A percentile compares a stretch with the other conserved stretches of the same genome.
Evolutionary conservation across 2,888 invertebrate genomes (phyloP).

Genomic region (Lissonota sp.): DNA sequence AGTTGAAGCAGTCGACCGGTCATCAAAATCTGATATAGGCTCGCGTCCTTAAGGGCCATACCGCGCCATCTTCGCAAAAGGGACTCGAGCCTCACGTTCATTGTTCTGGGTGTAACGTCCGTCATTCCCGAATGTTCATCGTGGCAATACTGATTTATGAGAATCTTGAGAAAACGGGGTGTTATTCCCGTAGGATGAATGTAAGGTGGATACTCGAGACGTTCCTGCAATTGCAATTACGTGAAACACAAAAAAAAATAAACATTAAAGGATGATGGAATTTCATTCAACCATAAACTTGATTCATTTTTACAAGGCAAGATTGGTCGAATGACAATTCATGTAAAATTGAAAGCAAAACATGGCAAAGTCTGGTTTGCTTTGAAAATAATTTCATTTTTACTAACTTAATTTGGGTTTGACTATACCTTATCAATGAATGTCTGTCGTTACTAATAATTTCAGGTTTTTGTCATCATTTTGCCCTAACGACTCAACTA

Average conservation of each 20-base stretch:
- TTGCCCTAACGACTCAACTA: no score
- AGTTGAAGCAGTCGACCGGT: conserved; percentile 71
- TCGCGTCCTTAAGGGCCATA: conserved; percentile 73
- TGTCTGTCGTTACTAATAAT: no score
- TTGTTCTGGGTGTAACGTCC: conserved; percentile 27
- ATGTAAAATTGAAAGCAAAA: no score
- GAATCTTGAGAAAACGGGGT: conserved; percentile 90
- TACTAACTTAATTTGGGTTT: no score
- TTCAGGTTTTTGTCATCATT: no score
- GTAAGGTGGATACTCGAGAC: conserved; percentile 89
- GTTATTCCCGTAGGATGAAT: conserved; percentile 90
- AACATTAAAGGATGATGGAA: background rate
- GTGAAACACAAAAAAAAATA: background rate
- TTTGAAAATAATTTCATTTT: no score
- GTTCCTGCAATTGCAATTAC: conserved; percentile 70
- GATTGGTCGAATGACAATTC: no score
- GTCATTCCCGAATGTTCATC: conserved; percentile 22
- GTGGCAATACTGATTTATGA: conserved; percentile 89
- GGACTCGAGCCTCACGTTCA: conserved; percentile 66
- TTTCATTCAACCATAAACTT: background rate
- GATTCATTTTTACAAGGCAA: no score
- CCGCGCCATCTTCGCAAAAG: conserved; percentile 76
- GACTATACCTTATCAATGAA: no score
- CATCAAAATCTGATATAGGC: conserved; percentile 76
- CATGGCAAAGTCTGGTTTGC: no score